These are phyloP conservation scores for Escarpia spicata DNA, from an alignment of 2,888 invertebrate genomes.

Conservation along the genomic window DNA sequence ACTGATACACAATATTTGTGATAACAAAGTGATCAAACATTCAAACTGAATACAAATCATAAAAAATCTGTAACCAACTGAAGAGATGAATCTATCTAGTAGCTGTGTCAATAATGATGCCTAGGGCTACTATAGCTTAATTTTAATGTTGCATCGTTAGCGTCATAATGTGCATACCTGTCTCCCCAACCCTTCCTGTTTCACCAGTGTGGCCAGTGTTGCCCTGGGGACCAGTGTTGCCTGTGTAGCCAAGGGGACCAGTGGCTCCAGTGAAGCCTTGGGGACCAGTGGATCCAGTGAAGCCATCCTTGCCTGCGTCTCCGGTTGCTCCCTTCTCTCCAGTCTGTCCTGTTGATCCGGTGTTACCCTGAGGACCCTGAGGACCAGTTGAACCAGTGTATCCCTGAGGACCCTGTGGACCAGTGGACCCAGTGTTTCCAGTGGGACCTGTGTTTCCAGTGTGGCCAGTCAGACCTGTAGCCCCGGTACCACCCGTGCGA, in stretches of 20 bases:
- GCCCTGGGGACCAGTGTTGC: not conserved
- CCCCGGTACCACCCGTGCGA: not conserved
- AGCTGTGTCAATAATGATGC: not conserved
- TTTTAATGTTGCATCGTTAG: not conserved
- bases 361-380: not conserved
- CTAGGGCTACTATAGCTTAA: not conserved
- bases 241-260: not conserved
- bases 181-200: not conserved
- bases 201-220: not conserved
- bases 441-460: not conserved
- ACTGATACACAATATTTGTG: too few species aligned
- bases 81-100: not conserved
- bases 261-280: not conserved
- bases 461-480: not conserved
- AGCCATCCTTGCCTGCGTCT: not conserved
- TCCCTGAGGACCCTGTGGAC: not conserved
- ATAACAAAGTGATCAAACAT: not conserved
- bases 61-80: not conserved
- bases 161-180: not conserved
- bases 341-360: not conserved
- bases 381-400: not conserved
- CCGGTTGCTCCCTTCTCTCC: not conserved
- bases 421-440: not conserved
- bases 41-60: not conserved
- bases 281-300: constrained; percentile 22